A percentile compares a stretch with the other conserved stretches of the same genome.
Conservation (phyloP, 2,797 vertebrate genomes). For the Danio tinwini region DNA sequence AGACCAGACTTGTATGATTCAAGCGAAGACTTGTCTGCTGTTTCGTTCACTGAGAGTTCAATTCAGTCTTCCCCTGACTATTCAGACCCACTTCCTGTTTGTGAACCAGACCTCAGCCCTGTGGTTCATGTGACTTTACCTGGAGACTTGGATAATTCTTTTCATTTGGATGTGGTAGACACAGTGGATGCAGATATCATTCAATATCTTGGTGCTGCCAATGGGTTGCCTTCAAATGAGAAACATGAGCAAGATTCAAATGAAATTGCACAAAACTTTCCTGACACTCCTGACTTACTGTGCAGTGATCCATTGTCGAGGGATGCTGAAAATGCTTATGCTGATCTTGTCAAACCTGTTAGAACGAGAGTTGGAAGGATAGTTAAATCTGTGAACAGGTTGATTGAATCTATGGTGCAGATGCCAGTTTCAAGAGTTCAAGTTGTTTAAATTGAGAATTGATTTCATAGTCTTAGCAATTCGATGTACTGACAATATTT, state of each 20-base stretch:
- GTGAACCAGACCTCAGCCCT: neutral
- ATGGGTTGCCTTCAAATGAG: neutral
- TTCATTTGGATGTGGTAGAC: neutral
- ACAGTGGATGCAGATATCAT: neutral
- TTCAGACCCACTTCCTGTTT: neutral
- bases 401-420: conserved; percentile 30
- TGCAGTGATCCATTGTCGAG: neutral
- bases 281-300: neutral
- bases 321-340: neutral
- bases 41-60: neutral
- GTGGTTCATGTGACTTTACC: neutral
- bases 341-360: neutral
- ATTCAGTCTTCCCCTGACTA: neutral
- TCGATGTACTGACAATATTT: neutral
- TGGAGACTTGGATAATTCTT: neutral
- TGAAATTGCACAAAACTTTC: neutral
- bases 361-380: conserved; percentile 17
- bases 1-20: neutral
- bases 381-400: conserved; percentile 37
- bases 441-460: neutral
- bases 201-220: neutral
- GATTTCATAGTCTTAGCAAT: neutral
- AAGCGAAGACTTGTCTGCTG: neutral
- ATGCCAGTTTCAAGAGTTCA: conserved; percentile 23
- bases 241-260: neutral